phyloP scores from a whole-genome alignment of 2,113 vertebrate species.

The Lamprotornis superbus region DNA sequence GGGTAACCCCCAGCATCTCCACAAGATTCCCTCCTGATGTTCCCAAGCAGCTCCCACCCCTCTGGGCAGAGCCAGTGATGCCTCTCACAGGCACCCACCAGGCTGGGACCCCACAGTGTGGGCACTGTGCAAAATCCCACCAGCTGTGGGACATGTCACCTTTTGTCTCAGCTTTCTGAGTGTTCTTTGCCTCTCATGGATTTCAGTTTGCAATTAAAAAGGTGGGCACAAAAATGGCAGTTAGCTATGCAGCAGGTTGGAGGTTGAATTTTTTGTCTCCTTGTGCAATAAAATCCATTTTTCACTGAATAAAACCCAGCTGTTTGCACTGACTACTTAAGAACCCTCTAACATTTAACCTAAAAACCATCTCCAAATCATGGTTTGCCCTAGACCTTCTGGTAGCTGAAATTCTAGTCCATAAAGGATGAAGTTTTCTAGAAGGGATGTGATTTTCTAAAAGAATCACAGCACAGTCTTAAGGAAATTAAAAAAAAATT shows the following conservation, averaged over 20 bases:
- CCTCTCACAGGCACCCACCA: background rate
- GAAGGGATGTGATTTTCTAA: background rate
- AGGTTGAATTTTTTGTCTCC: background rate
- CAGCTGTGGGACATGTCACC: background rate
- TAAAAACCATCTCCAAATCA: background rate
- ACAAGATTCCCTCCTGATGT: accelerated
- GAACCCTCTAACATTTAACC: background rate
- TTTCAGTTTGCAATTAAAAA: background rate
- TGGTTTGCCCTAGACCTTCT: background rate
- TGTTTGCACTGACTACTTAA: background rate
- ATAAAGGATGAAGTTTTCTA: background rate
- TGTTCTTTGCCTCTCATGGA: background rate
- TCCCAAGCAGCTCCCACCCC: background rate
- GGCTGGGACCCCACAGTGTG: background rate
- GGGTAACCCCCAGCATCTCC: background rate
- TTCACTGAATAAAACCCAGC: background rate
- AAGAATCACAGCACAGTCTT: background rate
- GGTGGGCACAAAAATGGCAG: background rate
- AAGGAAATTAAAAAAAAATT: background rate
- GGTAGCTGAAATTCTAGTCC: background rate
- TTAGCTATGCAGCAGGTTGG: background rate
- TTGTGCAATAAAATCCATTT: background rate
- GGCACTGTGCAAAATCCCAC: background rate
- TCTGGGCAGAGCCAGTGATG: accelerated
- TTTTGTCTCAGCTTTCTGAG: background rate